Conservation (phyloP, 92 coral and sea anemone genomes). For the Umimayanthus chanpuru region DNA sequence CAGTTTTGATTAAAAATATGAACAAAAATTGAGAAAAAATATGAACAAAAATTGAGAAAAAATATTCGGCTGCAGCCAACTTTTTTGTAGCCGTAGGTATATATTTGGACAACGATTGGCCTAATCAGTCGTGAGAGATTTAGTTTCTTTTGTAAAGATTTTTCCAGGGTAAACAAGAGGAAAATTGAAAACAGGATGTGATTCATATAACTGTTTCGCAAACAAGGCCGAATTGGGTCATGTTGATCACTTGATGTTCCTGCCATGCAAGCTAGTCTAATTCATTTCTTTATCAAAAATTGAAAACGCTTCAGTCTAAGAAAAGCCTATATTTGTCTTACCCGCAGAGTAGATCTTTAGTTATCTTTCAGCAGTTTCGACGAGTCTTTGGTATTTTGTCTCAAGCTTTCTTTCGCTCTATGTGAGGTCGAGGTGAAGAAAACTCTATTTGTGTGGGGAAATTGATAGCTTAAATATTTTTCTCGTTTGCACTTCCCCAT, state of each 20-base stretch:
- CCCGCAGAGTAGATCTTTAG: background rate
- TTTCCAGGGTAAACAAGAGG: background rate
- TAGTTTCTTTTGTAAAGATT: background rate
- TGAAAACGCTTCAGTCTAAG: background rate
- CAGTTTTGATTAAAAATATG: background rate
- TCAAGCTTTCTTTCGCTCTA: background rate
- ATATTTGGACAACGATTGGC: background rate
- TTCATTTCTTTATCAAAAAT: background rate
- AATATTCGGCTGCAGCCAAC: background rate
- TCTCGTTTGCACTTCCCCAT: conserved; percentile 2
- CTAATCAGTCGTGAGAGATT: background rate
- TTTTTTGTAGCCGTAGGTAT: background rate
- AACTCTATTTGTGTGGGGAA: background rate
- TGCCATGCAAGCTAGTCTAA: background rate
- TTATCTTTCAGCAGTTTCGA: background rate
- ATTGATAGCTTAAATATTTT: background rate
- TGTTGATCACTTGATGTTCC: background rate
- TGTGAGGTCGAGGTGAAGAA: conserved; percentile 28
- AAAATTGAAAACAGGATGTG: conserved; percentile 6
- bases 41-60: too few species aligned
- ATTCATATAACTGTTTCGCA: background rate
- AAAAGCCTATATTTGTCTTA: background rate
- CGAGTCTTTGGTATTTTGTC: background rate
- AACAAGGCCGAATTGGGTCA: background rate
- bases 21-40: too few species aligned